Conservation (phyloP, 2,797 vertebrate genomes). For the Macrochelys suwanniensis region DNA sequence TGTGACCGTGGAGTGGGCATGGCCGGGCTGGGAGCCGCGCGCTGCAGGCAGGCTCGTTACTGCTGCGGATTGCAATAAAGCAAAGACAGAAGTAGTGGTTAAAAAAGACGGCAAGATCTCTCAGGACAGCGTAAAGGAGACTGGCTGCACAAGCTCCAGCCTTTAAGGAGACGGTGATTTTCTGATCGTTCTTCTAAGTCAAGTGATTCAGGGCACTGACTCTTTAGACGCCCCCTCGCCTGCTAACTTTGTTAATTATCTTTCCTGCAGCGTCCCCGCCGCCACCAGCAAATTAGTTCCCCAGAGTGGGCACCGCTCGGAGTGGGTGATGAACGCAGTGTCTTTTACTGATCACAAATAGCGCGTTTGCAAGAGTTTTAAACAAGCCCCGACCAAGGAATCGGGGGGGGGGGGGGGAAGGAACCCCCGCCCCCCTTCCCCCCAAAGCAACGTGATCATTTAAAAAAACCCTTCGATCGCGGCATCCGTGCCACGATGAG, state of each 20-base stretch:
- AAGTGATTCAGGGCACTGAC: slow-evolving; percentile 21
- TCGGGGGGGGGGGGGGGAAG: background rate
- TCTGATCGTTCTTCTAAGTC: slow-evolving; percentile 28
- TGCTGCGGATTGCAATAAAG: background rate
- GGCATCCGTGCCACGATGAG: background rate
- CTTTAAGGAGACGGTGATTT: background rate
- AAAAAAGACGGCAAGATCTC: background rate
- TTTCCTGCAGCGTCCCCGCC: background rate
- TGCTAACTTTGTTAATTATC: slow-evolving; percentile 12
- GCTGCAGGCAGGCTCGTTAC: background rate
- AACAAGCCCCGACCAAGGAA: slow-evolving; percentile 11
- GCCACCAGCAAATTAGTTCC: background rate
- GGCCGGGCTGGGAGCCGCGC: background rate
- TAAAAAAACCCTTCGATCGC: background rate
- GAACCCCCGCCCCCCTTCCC: background rate
- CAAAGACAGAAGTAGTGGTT: background rate
- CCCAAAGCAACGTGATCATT: background rate
- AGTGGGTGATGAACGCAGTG: slow-evolving; percentile 20
- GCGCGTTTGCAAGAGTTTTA: slow-evolving; percentile 38
- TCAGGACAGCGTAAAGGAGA: background rate
- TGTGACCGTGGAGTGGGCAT: background rate
- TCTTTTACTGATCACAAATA: background rate
- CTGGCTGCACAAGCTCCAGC: background rate
- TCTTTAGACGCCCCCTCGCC: background rate
- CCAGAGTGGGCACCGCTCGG: background rate